Conservation (phyloP, 2,797 vertebrate genomes). For the Crotalus adamanteus region DNA sequence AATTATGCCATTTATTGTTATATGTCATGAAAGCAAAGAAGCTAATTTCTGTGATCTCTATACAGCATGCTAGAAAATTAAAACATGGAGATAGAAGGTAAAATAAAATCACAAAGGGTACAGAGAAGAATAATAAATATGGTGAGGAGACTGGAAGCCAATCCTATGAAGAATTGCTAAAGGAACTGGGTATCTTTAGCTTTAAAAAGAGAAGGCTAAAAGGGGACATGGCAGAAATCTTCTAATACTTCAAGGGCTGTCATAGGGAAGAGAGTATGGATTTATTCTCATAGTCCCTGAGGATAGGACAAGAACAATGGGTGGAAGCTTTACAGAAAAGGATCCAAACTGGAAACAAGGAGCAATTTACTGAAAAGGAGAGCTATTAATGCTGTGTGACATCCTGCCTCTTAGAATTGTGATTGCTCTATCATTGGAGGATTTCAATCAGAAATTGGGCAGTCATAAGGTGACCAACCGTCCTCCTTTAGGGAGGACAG, state of each 20-base stretch:
- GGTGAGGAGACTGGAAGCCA: not conserved
- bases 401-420: not conserved
- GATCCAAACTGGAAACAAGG: not conserved
- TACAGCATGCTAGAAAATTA: not conserved
- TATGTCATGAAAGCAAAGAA: conserved; percentile 1
- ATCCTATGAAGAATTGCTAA: not conserved
- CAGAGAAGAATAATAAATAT: not conserved
- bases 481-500: too few species aligned
- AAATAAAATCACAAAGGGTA: conserved; percentile 7
- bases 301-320: not conserved
- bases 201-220: not conserved
- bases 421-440: too few species aligned
- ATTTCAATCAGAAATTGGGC: too few species aligned
- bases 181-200: not conserved
- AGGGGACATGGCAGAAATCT: not conserved
- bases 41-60: conserved; percentile 24
- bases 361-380: not conserved
- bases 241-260: not conserved
- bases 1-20: conserved; percentile 12
- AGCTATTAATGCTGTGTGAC: not conserved
- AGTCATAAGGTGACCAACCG: too few species aligned
- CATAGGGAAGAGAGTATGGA: not conserved
- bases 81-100: conserved; percentile 4
- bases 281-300: not conserved
- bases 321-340: not conserved